Base-by-base conservation (phyloP, 1,140 invertebrate genomes). In the Achroia grisella region DNA sequence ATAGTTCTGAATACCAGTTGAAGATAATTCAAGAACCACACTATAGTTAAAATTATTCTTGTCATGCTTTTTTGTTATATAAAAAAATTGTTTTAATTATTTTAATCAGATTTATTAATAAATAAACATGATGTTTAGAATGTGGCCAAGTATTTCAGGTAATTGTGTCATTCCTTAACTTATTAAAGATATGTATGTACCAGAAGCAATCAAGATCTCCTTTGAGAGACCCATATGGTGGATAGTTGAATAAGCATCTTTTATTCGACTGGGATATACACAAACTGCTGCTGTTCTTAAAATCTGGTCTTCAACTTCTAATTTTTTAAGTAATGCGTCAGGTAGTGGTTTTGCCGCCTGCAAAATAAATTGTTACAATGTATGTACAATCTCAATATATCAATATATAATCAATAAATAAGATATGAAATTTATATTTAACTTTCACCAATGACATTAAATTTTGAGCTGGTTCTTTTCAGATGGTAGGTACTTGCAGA, bases 211-310 rank as follows among this genome's bases (percentile, higher is more conserved):
- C 51, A 91, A 89, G 35, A 96, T 89, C 47, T 86, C 73, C 10
- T 90, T 61, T 27, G 66, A 47, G 13, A 87, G 76, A 29, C 89
- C 87, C 55, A 92, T 72, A 35, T 84, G 82, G 49, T 89, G 87
- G 1, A 98, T 77, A 6, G 87, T 75, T 43, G 87, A 71, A 35
- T 89, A 86, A 44, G 92, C 94, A 86, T 95, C 92, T 12, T 83
- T 59, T 0, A 98, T 92, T 78, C 93, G 89, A 33, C 90, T 90
- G 5, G 97, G 97, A 86, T 98, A 98, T 3, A 99, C 95, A 88
- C 97, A 99, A 48, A 99, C 95, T 23, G 97, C 96, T 48, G 92
- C 97, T 36, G 92, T 93, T 44, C 82, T 72, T 32, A 87, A 61
- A 11, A 68, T 55, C 33, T 51, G 43, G 31, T 47, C 45, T 46